Percentiles rank a stretch among this genome's conserved stretches.
Evolutionary conservation across 2,888 invertebrate genomes (phyloP).

Genomic region (Morpho helenor): DNA sequence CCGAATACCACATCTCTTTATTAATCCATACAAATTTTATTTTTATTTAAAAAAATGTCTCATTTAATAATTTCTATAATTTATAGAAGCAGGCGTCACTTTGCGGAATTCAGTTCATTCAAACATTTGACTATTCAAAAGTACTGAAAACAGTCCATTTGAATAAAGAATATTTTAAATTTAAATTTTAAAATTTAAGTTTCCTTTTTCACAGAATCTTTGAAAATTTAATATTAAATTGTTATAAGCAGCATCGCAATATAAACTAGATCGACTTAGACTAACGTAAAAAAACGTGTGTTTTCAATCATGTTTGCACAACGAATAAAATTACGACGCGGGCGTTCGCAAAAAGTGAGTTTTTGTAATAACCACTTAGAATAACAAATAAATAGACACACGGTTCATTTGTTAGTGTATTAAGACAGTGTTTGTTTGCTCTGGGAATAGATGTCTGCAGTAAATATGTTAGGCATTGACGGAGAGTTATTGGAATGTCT

Average conservation of each 20-base stretch:
- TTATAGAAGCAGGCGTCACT: too few relatives aligned
- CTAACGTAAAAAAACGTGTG: conserved; percentile 12
- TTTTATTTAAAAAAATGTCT: too few relatives aligned
- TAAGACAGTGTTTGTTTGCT: conserved; percentile 5
- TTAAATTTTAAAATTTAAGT: too few relatives aligned
- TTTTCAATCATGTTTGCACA: conserved; percentile 13
- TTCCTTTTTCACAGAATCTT: too few relatives aligned
- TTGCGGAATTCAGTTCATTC: too few relatives aligned
- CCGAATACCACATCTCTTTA: too few relatives aligned
- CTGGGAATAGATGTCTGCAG: not conserved
- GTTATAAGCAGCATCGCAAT: not conserved
- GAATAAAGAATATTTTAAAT: too few relatives aligned
- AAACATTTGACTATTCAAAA: too few relatives aligned
- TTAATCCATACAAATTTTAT: too few relatives aligned
- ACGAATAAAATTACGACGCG: conserved; percentile 4
- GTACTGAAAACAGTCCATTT: too few relatives aligned
- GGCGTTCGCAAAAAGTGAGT: conserved; percentile 2
- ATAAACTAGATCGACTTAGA: not conserved
- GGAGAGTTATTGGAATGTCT: not conserved
- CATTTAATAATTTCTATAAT: too few relatives aligned
- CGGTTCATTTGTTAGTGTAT: conserved; percentile 1
- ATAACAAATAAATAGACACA: conserved; percentile 7
- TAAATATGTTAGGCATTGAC: not conserved
- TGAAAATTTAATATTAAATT: not conserved
- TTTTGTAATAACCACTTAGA: conserved; percentile 9